Percentiles rank a stretch among this genome's conserved stretches.
phyloP scores from a whole-genome alignment of 2,797 vertebrate species.

The Melanogrammus aeglefinus region DNA sequence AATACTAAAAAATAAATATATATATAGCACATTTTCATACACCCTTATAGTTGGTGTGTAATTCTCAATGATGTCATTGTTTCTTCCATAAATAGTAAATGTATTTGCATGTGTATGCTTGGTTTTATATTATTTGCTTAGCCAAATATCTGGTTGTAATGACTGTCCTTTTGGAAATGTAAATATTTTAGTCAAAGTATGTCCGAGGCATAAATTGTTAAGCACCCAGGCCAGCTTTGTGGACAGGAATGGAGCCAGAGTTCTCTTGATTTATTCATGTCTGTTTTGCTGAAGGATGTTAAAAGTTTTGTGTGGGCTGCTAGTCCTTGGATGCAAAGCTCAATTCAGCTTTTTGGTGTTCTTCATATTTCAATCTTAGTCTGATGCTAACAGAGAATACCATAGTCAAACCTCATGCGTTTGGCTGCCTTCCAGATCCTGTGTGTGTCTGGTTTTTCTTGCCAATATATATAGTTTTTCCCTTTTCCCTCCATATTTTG shows the following conservation, averaged over 20 bases:
- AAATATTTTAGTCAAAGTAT: constrained; percentile 29
- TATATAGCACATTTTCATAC: background rate
- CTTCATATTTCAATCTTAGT: background rate
- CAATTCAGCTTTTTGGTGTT: background rate
- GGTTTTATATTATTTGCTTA: background rate
- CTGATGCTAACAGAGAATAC: background rate
- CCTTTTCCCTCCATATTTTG: background rate
- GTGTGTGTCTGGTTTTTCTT: background rate
- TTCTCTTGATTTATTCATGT: constrained; percentile 61
- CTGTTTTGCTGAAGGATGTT: constrained; percentile 41
- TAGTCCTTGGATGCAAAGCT: constrained; percentile 26
- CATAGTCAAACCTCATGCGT: background rate
- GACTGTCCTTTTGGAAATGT: background rate
- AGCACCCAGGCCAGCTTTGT: constrained; percentile 24
- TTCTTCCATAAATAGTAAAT: background rate
- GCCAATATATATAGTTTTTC: background rate
- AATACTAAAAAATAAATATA: no score
- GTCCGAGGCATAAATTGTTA: constrained; percentile 51
- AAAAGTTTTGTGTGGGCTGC: constrained; percentile 17
- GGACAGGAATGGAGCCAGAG: constrained; percentile 25
- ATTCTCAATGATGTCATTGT: background rate
- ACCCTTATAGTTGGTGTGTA: background rate
- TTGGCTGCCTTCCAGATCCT: background rate
- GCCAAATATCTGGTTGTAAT: background rate
- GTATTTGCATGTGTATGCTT: background rate